Evolutionary conservation across 1,140 invertebrate genomes (phyloP), one percentile per base, ranked within the genome.

Genomic region (Elymnias hypermnestra): DNA sequence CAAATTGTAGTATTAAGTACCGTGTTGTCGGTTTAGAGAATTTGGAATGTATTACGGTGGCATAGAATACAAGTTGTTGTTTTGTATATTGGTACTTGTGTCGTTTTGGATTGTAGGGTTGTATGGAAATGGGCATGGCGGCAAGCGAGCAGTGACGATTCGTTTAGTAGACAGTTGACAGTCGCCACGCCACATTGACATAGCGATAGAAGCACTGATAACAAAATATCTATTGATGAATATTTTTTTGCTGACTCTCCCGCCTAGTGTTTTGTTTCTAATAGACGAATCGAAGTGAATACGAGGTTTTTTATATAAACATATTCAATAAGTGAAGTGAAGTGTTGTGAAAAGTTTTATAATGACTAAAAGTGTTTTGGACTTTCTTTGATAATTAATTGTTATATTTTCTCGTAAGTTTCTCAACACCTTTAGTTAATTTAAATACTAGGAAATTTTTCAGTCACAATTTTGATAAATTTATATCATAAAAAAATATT

Each of bases 91-190:
- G 13, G 4, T 28, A 12, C 4, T 44, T 60, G 25, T 12, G 25
- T 14, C 26, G 8, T 62, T 61, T 57, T 25, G n/a, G 5, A 5
- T 33, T 39, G 15, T 1, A 22, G 10, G 6, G 38, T 44, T 62
- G 53, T 61, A 64, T 67, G 50, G 67, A 78, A 78, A 79, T 82
- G 82, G 82, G 82, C 82, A 85, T 83, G 82, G 82, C 82, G 82
- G 75, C 70, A 68, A 73, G 64, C 66, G 60, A 74, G 62, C 77
- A 74, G 73, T 79, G 82, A 82, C 78, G 78, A 83, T 73, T 81
- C 78, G 75, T 81, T 83, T 85, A 85, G 82, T 83, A 83, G 82
- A 83, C 78, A 85, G 66, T 85, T 85, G 81, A 85, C 81, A 83
- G 81, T 85, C 81, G 70, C 75, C 76, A 82, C 81, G 78, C 78